Evolutionary conservation across 37 sponge, comb jelly and placozoan genomes (phyloP).

Genomic region (Tethya wilhelma): DNA sequence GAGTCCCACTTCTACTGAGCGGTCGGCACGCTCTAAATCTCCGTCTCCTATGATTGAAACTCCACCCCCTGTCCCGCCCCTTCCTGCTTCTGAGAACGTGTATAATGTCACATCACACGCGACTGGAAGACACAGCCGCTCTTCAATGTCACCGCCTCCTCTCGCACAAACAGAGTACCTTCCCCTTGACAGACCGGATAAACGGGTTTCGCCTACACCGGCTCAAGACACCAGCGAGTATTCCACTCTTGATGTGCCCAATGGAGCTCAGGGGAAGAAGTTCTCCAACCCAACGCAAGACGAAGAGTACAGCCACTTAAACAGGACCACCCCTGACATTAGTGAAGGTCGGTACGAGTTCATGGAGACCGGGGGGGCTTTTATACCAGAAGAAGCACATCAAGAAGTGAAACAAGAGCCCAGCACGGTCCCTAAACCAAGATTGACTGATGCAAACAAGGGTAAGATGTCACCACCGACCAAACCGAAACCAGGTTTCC

Average conservation of each 20-base stretch:
- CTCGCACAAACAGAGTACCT: neutral
- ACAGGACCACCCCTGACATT: too few relatives aligned
- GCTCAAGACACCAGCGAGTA: neutral
- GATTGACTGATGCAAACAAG: too few relatives aligned
- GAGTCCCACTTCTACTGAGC: neutral
- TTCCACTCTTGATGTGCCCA: neutral
- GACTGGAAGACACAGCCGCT: neutral
- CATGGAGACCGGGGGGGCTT: too few relatives aligned
- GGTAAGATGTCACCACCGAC: too few relatives aligned
- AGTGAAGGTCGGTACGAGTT: too few relatives aligned
- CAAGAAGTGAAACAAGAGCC: too few relatives aligned
- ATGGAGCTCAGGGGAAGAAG: neutral
- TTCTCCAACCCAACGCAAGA: neutral
- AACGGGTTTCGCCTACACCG: too few relatives aligned
- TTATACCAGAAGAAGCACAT: too few relatives aligned
- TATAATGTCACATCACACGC: constrained; percentile 14
- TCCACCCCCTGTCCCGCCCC: neutral
- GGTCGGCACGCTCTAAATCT: neutral
- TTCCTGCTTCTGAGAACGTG: neutral
- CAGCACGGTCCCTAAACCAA: too few relatives aligned
- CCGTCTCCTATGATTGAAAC: neutral
- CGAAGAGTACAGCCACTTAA: neutral
- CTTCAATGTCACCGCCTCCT: neutral
- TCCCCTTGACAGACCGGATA: constrained; percentile 1
- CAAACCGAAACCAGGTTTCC: too few relatives aligned